These are phyloP conservation scores for Lepidurus arcticus DNA, from an alignment of 1,140 invertebrate genomes.

Conservation along the genomic window DNA sequence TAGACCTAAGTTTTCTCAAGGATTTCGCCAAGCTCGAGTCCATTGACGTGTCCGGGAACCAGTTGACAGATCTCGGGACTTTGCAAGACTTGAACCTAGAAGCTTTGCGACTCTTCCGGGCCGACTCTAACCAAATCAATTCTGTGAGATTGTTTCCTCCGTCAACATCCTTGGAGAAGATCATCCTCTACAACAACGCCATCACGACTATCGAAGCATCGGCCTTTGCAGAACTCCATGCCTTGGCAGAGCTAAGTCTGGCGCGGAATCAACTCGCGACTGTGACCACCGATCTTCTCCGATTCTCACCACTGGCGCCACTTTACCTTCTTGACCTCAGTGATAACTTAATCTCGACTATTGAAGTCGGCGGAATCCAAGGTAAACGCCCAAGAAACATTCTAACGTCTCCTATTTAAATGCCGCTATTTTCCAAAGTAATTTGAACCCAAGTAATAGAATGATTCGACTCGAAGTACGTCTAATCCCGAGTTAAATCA, in stretches of 20 bases:
- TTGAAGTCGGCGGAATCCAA: not conserved
- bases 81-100: not conserved
- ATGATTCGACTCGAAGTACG: no score
- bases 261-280: not conserved
- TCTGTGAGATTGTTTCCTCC: not conserved
- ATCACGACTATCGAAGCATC: not conserved
- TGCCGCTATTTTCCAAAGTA: no score
- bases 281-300: not conserved
- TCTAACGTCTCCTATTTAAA: no score
- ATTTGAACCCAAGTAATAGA: no score
- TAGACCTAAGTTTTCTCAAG: not conserved
- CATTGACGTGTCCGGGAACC: slow-evolving; percentile 6
- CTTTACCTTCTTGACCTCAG: not conserved
- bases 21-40: slow-evolving; percentile 17
- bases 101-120: not conserved
- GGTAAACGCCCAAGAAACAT: not conserved
- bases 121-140: not conserved
- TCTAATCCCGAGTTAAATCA: no score
- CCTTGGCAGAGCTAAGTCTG: not conserved
- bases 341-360: not conserved
- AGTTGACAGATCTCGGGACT: not conserved
- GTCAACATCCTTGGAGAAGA: not conserved
- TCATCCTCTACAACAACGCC: not conserved
- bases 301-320: slow-evolving; percentile 1
- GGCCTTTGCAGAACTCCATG: not conserved